phyloP scores from a whole-genome alignment of 2,888 invertebrate species.

The Lycophotia porphyrea region DNA sequence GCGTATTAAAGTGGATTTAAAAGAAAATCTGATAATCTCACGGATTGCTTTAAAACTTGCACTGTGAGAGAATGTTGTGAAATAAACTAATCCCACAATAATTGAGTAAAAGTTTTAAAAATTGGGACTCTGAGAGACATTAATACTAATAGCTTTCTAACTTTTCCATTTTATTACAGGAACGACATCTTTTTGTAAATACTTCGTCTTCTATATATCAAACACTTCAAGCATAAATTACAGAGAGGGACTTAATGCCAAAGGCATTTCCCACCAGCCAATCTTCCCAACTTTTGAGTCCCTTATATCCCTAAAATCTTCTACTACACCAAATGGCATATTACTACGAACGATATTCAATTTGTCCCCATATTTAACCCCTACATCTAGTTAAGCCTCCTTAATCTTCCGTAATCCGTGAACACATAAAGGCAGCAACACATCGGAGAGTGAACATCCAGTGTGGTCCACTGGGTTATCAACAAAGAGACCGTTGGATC shows the following conservation, averaged over 20 bases:
- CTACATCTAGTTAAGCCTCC: conserved; percentile 38
- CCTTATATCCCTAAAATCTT: neutral
- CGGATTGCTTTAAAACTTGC: conserved; percentile 6
- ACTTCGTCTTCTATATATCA: neutral
- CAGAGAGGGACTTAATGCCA: neutral
- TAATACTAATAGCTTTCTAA: conserved; percentile 1
- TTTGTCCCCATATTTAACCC: conserved; percentile 42
- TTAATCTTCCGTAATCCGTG: conserved; percentile 66
- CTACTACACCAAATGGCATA: neutral
- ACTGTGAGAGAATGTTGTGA: conserved; percentile 28
- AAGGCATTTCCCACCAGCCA: neutral
- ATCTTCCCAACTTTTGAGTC: neutral
- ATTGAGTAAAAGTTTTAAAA: neutral
- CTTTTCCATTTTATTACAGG: neutral
- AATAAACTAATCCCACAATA: neutral
- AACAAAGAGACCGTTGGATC: conserved; percentile 70
- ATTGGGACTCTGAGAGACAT: neutral
- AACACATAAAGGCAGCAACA: conserved; percentile 64
- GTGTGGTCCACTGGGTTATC: conserved; percentile 74
- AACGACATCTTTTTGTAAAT: neutral
- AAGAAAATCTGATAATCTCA: conserved; percentile 51
- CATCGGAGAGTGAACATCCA: conserved; percentile 60
- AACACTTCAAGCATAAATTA: neutral
- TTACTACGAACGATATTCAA: neutral
- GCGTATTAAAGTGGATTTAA: conserved; percentile 36